Evolutionary conservation across 2,113 vertebrate species (phyloP).

Genomic region (Petroica traversi): DNA sequence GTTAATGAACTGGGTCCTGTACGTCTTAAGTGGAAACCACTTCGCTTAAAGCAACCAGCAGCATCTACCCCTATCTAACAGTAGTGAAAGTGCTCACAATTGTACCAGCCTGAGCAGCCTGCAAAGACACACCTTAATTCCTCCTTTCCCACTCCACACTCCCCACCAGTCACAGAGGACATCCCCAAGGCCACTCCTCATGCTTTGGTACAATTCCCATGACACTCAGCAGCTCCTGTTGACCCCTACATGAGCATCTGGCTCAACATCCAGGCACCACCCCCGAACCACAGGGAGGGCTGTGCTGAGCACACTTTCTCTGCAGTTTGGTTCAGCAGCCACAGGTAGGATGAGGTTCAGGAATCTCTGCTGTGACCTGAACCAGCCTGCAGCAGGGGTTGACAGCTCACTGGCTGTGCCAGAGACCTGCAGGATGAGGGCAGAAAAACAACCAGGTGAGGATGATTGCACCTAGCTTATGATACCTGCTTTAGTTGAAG

Average conservation of each 20-base stretch:
- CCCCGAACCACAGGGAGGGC: accelerated
- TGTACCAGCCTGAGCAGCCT: background rate
- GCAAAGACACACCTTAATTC: background rate
- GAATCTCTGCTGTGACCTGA: background rate
- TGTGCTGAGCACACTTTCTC: background rate
- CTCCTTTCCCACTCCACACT: background rate
- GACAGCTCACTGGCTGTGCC: background rate
- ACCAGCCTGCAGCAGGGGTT: background rate
- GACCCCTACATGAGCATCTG: background rate
- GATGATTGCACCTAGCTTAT: background rate
- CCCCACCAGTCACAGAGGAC: background rate
- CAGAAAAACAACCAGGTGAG: background rate
- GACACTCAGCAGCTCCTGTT: background rate
- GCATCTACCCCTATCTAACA: background rate
- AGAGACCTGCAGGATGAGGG: background rate
- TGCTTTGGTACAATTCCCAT: accelerated
- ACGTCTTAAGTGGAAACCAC: background rate
- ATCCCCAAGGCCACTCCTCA: background rate
- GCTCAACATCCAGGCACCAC: background rate
- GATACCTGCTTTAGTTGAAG: background rate
- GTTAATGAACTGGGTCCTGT: background rate
- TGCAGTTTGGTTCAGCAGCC: background rate
- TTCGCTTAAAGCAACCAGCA: background rate
- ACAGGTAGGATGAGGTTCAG: background rate
- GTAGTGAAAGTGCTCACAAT: accelerated